Conservation (phyloP, 1,140 invertebrate species). For the Drosophila willistoni region DNA sequence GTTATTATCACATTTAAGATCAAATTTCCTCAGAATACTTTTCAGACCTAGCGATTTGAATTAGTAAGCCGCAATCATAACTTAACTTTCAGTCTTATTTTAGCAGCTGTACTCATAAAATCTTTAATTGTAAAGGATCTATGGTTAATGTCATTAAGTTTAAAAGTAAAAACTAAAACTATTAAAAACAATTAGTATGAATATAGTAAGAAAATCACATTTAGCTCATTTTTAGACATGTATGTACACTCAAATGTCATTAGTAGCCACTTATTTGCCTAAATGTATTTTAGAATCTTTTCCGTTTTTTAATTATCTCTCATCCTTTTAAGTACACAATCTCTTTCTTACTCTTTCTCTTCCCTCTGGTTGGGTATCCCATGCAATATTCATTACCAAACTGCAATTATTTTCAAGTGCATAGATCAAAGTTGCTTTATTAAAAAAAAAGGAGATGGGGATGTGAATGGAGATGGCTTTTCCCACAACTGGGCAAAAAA, state of each 20-base stretch:
- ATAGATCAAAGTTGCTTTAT: slow-evolving; percentile 63
- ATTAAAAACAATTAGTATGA: too few species aligned
- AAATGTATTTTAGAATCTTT: not conserved
- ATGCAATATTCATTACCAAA: slow-evolving; percentile 55
- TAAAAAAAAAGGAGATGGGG: slow-evolving; percentile 35
- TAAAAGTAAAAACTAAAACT: too few species aligned
- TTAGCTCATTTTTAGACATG: too few species aligned
- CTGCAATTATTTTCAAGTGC: slow-evolving; percentile 69
- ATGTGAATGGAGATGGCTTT: slow-evolving; percentile 9
- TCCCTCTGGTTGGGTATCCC: not conserved
- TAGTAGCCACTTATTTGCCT: slow-evolving; percentile 8
- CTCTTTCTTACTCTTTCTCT: not conserved
- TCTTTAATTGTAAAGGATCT: too few species aligned
- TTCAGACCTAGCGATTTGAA: too few species aligned
- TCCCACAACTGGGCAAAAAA: slow-evolving; percentile 37
- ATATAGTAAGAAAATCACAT: too few species aligned
- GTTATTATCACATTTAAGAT: too few species aligned
- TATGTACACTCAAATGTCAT: slow-evolving; percentile 1
- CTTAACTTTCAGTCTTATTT: too few species aligned
- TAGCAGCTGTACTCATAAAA: too few species aligned
- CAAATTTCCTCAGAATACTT: too few species aligned
- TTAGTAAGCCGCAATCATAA: too few species aligned
- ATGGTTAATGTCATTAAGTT: too few species aligned
- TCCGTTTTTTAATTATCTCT: slow-evolving; percentile 18
- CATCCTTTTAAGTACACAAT: slow-evolving; percentile 6